A percentile compares a stretch with the other conserved stretches of the same genome.
Evolutionary conservation across 1,140 invertebrate species (phyloP).

Genomic region (Philaenus spumarius): DNA sequence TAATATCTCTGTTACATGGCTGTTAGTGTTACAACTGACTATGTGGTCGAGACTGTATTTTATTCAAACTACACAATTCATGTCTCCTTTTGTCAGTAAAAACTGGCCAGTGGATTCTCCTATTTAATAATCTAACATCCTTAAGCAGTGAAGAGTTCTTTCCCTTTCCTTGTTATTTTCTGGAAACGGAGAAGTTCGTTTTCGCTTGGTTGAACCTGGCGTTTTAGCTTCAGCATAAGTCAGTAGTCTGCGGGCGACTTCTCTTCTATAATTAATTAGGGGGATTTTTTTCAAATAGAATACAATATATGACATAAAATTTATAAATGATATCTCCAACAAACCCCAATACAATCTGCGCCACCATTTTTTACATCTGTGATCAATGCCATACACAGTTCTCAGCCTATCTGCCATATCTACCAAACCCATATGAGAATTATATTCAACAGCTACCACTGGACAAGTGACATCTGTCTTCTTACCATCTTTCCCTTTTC

Average conservation of each 20-base stretch:
- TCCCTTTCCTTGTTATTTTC: too few species aligned
- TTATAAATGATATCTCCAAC: slow-evolving; percentile 21
- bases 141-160: too few species aligned
- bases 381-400: slow-evolving; percentile 22
- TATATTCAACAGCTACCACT: slow-evolving; percentile 39
- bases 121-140: too few species aligned
- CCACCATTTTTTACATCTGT: slow-evolving; percentile 21
- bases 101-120: too few species aligned
- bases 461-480: slow-evolving; percentile 37
- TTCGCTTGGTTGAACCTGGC: too few species aligned
- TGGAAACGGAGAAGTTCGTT: too few species aligned
- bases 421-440: slow-evolving; percentile 36
- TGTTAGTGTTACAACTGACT: too few species aligned
- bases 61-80: too few species aligned
- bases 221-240: neutral
- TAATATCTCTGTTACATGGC: too few species aligned
- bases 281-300: slow-evolving; percentile 9
- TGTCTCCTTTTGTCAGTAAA: too few species aligned
- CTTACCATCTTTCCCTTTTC: slow-evolving; percentile 17
- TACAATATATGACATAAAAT: slow-evolving; percentile 15
- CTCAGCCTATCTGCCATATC: slow-evolving; percentile 41
- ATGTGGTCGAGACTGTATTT: too few species aligned
- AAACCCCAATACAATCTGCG: slow-evolving; percentile 17
- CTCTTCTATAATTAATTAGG: slow-evolving; percentile 10
- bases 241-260: slow-evolving; percentile 9